These are phyloP conservation scores for Watsonalla binaria DNA, from an alignment of 2,888 invertebrate species.

Conservation along the genomic window DNA sequence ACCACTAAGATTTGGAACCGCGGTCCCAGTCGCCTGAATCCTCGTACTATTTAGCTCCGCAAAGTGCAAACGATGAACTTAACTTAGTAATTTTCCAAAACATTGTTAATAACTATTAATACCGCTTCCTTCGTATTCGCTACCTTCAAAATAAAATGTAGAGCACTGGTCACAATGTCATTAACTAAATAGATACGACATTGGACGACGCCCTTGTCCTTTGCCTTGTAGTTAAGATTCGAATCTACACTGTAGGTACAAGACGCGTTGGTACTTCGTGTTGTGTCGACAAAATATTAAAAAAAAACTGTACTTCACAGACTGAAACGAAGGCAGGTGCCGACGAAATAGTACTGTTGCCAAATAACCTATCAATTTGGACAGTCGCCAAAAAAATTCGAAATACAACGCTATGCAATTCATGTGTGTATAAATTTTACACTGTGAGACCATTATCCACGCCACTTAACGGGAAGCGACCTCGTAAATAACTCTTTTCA, in stretches of 20 bases:
- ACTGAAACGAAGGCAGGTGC: conserved; percentile 62
- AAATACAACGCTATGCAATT: conserved; percentile 27
- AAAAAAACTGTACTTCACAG: conserved; percentile 35
- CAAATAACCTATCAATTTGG: conserved; percentile 66
- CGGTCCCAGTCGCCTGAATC: too few relatives aligned
- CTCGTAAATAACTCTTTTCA: conserved; percentile 11
- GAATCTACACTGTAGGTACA: conserved; percentile 7
- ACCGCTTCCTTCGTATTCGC: neutral
- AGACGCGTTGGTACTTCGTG: conserved; percentile 1
- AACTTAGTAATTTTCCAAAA: too few relatives aligned
- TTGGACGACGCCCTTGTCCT: conserved; percentile 41
- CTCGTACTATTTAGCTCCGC: too few relatives aligned
- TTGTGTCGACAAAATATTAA: conserved; percentile 6
- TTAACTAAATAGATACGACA: conserved; percentile 15
- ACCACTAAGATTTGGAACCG: too few relatives aligned
- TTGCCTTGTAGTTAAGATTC: conserved; percentile 29
- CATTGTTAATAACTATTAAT: too few relatives aligned
- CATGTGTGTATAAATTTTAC: conserved; percentile 21
- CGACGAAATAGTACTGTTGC: conserved; percentile 49
- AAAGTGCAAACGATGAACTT: too few relatives aligned
- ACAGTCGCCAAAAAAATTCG: conserved; percentile 42
- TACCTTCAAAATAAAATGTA: conserved; percentile 10
- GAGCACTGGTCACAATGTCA: conserved; percentile 18
- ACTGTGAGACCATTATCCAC: conserved; percentile 12
- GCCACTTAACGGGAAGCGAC: conserved; percentile 9